Evolutionary conservation across 2,797 vertebrate species (phyloP).

Genomic region (Acanthurus tractus): DNA sequence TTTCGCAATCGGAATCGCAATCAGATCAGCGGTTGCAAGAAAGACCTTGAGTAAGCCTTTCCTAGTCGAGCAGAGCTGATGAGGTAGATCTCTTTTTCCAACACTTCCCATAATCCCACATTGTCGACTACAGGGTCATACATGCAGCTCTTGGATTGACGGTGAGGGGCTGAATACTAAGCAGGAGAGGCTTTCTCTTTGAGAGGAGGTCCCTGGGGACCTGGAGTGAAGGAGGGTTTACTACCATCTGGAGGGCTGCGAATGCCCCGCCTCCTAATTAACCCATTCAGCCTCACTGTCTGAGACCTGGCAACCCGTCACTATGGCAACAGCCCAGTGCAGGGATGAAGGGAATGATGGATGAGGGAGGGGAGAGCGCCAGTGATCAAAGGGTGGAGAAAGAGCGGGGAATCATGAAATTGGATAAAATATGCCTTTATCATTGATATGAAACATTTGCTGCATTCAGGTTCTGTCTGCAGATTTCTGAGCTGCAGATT

Average conservation of each 20-base stretch:
- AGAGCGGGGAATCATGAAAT: conserved; percentile 23
- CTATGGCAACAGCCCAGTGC: conserved; percentile 73
- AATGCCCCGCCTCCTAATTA: conserved; percentile 68
- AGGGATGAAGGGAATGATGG: conserved; percentile 47
- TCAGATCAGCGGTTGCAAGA: conserved; percentile 14
- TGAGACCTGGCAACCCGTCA: conserved; percentile 71
- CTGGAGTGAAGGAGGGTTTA: conserved; percentile 42
- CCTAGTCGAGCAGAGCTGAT: conserved; percentile 4
- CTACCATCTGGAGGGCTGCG: conserved; percentile 69
- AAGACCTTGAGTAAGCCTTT: conserved; percentile 7
- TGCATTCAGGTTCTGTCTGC: neutral
- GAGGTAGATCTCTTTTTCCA: neutral
- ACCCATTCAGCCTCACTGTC: conserved; percentile 63
- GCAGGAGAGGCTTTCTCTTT: conserved; percentile 60
- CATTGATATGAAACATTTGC: neutral
- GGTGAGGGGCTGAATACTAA: conserved; percentile 58
- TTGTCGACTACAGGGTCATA: conserved; percentile 49
- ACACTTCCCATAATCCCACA: conserved; percentile 59
- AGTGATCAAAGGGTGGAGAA: conserved; percentile 36
- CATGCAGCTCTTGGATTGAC: conserved; percentile 31
- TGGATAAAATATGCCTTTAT: conserved; percentile 12
- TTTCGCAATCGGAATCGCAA: no score
- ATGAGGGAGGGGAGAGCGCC: conserved; percentile 8
- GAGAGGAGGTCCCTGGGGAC: conserved; percentile 61
- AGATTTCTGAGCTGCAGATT: neutral